phyloP scores from a whole-genome alignment of 2,888 invertebrate genomes.

The Catocala fraxini region DNA sequence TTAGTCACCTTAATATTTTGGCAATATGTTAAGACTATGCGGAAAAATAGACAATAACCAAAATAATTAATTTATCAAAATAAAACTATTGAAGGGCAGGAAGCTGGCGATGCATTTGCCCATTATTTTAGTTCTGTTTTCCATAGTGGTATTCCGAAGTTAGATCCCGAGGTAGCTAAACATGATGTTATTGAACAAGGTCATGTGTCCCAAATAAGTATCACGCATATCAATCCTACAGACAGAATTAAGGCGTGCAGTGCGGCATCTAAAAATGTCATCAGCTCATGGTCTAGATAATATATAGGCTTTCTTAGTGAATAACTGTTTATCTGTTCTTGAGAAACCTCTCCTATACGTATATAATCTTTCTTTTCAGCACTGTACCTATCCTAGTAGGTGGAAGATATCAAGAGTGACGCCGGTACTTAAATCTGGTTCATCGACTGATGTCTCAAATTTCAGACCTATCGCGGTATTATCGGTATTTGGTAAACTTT shows the following conservation, averaged over 20 bases:
- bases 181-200: background rate
- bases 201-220: background rate
- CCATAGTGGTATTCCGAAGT: background rate
- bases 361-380: no score
- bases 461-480: background rate
- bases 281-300: background rate
- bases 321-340: background rate
- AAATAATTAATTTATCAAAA: conserved; percentile 5
- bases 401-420: no score
- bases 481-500: no score
- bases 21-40: background rate
- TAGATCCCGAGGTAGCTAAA: conserved; percentile 5
- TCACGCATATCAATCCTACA: background rate
- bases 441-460: background rate
- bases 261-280: background rate
- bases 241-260: conserved; percentile 3
- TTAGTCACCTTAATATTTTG: background rate
- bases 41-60: background rate
- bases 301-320: background rate
- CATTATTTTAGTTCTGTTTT: conserved; percentile 12
- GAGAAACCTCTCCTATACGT: background rate
- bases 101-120: conserved; percentile 9
- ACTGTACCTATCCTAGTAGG: no score
- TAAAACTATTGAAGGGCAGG: conserved; percentile 2
- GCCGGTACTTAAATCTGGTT: background rate